These are phyloP conservation scores for Petrolisthes manimaculis DNA, from an alignment of 2,888 invertebrate species.

Conservation along the genomic window DNA sequence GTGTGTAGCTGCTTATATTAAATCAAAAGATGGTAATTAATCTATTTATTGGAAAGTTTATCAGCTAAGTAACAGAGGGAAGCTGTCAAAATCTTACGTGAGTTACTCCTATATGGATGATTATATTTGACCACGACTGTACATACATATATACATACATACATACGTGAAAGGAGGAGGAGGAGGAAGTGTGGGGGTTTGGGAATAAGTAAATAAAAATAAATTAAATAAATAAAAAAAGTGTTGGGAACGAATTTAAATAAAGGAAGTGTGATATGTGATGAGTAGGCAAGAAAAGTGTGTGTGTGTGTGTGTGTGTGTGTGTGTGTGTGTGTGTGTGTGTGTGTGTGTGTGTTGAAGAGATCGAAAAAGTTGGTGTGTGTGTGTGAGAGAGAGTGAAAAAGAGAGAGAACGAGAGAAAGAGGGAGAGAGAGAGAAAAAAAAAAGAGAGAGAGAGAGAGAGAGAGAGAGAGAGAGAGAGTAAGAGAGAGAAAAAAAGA, in stretches of 20 bases:
- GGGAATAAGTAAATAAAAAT: no score
- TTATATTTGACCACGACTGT: no score
- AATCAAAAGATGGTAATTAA: no score
- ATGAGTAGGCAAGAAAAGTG: no score
- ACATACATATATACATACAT: background rate
- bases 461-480: background rate
- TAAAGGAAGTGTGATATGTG: no score
- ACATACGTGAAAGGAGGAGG: background rate
- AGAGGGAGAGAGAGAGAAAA: background rate
- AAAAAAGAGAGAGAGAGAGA: background rate
- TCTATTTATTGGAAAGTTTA: no score
- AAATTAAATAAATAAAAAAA: no score
- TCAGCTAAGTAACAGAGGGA: no score
- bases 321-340: background rate
- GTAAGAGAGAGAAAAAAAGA: background rate
- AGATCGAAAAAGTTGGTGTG: background rate
- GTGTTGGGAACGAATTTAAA: no score
- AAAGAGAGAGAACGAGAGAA: background rate
- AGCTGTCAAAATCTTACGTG: no score
- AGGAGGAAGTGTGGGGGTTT: background rate
- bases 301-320: slow-evolving; percentile 1
- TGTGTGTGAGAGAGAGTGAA: background rate
- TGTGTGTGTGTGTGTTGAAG: background rate
- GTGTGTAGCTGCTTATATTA: no score
- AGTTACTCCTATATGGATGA: no score